Conservation (phyloP, 92 coral and sea anemone species). For the Diadumene lineata region DNA sequence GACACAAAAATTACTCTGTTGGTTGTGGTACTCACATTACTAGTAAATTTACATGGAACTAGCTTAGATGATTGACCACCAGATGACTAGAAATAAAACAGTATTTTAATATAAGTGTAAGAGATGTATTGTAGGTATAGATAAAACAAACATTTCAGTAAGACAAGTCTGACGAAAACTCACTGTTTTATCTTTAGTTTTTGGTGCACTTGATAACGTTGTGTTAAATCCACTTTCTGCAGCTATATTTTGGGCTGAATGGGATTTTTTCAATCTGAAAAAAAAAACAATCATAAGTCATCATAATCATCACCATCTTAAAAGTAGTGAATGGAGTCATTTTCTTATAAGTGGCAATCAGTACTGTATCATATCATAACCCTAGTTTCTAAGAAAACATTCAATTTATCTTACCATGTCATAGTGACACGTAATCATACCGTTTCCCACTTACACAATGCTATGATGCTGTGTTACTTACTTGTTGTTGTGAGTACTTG, state of each 20-base stretch:
- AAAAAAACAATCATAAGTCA: not conserved
- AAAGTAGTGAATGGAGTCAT: no score
- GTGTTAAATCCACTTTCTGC: constrained; percentile 41
- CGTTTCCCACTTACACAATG: no score
- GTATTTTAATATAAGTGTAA: no score
- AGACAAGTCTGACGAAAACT: not conserved
- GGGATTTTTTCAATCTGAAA: constrained; percentile 71
- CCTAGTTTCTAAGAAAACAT: no score
- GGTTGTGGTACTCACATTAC: constrained; percentile 91
- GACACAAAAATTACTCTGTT: no score
- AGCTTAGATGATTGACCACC: constrained; percentile 71
- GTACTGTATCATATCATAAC: no score
- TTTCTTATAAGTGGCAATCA: no score
- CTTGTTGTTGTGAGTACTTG: constrained; percentile 47
- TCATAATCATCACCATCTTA: no score
- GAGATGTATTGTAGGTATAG: no score
- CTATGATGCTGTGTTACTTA: constrained; percentile 17
- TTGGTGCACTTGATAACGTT: constrained; percentile 44
- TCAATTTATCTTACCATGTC: no score
- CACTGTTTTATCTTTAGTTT: constrained; percentile 49
- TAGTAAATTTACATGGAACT: constrained; percentile 84
- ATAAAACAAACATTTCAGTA: no score
- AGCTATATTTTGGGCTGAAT: constrained; percentile 50
- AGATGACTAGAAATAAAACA: constrained; percentile 25
- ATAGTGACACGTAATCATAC: no score